phyloP scores from a whole-genome alignment of 1,140 invertebrate species.

The Alviniconcha marisindica region DNA sequence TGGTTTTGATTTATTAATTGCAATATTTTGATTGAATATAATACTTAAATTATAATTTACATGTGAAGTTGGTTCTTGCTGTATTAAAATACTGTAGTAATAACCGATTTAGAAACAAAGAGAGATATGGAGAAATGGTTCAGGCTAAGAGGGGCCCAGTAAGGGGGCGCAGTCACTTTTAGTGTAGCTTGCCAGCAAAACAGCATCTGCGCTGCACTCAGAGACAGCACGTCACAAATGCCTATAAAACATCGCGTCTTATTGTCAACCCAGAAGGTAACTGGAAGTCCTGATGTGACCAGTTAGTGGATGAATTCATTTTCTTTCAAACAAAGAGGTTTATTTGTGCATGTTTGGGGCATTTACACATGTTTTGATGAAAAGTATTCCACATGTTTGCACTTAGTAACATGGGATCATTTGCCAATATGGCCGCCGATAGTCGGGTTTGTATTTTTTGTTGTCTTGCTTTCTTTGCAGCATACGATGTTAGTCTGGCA shows the following conservation, averaged over 20 bases:
- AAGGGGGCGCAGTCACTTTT: background rate
- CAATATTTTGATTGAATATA: background rate
- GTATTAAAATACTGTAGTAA: background rate
- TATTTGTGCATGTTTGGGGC: background rate
- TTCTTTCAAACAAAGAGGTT: background rate
- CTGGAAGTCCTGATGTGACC: background rate
- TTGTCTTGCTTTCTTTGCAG: conserved; percentile 1
- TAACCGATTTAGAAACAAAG: conserved; percentile 11
- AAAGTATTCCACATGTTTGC: conserved; percentile 20
- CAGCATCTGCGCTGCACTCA: conserved; percentile 29
- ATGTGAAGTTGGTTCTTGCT: background rate
- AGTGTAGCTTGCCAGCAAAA: conserved; percentile 10
- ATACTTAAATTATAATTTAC: background rate
- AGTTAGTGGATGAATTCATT: background rate
- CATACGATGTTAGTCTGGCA: no score
- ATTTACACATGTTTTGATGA: conserved; percentile 18
- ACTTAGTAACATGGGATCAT: conserved; percentile 28
- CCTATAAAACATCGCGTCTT: background rate
- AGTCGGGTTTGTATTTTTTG: conserved; percentile 24
- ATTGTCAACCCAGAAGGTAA: background rate
- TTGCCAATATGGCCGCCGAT: conserved; percentile 29
- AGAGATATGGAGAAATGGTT: background rate
- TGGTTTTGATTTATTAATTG: background rate
- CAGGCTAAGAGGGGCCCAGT: conserved; percentile 19
- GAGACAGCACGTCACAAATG: conserved; percentile 9